These are phyloP conservation scores for Mirounga angustirostris DNA, from an alignment of 2,113 vertebrate species.

Conservation along the genomic window DNA sequence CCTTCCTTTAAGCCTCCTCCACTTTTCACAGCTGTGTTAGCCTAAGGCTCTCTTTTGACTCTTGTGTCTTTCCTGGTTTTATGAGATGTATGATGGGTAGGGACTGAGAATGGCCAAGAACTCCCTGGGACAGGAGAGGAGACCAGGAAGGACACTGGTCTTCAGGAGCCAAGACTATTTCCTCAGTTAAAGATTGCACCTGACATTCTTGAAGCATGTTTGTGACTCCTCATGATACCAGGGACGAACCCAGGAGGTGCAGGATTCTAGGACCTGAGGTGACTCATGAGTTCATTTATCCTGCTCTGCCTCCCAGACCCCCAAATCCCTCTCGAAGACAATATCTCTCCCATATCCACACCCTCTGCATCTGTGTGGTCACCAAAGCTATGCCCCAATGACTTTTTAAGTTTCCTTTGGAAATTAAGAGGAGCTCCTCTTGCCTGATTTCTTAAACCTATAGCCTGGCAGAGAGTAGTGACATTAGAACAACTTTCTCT, in stretches of 20 bases:
- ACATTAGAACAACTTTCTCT: conserved; percentile 60
- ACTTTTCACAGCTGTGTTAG: neutral
- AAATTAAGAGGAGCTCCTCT: neutral
- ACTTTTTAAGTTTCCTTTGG: neutral
- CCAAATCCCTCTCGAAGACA: neutral
- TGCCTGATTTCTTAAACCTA: conserved; percentile 25
- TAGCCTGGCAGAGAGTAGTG: neutral
- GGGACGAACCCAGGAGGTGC: neutral
- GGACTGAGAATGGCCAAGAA: neutral
- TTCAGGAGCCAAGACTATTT: neutral
- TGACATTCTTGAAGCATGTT: neutral
- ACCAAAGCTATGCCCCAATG: neutral
- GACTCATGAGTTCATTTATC: neutral
- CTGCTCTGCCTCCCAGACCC: neutral
- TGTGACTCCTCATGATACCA: neutral
- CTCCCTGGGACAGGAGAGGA: neutral
- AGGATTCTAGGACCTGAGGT: neutral
- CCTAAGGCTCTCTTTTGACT: neutral
- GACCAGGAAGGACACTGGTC: neutral
- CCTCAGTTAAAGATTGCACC: neutral
- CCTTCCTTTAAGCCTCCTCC: neutral
- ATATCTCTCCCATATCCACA: neutral
- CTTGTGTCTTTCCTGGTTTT: neutral
- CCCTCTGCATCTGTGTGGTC: neutral
- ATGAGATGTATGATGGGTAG: neutral